Base-by-base conservation (phyloP, 2,797 vertebrate genomes). In the Odontamblyopus lacepedii region DNA sequence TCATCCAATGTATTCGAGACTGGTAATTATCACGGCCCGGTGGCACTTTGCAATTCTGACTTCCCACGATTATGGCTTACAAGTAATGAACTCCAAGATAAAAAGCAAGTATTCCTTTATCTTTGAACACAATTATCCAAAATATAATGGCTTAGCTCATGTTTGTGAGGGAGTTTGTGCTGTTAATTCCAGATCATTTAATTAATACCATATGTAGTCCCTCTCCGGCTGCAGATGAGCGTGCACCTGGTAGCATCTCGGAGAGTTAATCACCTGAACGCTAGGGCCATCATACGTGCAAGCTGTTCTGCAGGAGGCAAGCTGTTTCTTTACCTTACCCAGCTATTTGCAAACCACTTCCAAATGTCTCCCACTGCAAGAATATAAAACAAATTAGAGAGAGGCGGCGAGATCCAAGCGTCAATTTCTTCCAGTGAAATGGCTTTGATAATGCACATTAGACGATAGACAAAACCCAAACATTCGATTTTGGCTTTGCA, bases 131-230 rank as follows among this genome's bases (percentile, higher is more conserved):
- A 55, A 6, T 1, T 3, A 63, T 41, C 57, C 70, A 30, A 5
- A 8, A 51, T 18, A 5, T 16, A 16, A 23, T 29, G 51, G n/a
- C 0, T 48, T 29, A 26, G 59, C 27, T 30, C 59, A 55, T 29
- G 41, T 71, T 55, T 72, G 18, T 66, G 38, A 65, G 57, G 65
- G 30, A 19, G 63, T 72, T 3, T 59, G 71, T 15, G 44, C 6
- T 55, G 63, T 63, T 78, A 64, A 68, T 66, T 82, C 62, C 67
- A 59, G 26, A 35, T 69, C 29, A 63, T 59, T 71, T 63, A 67
- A 83, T 82, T 80, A 72, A 85, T 77, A 55, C 67, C 63, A 59
- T 73, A 44, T 2, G 15, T 69, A 71, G 70, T 71, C 67, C 73
- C 26, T 19, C 48, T 44, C 11, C 57, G 19, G 23, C 53, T 68